Percentiles rank a stretch among this genome's conserved stretches.
phyloP scores from a whole-genome alignment of 2,113 vertebrate species.

The Circaetus gallicus region DNA sequence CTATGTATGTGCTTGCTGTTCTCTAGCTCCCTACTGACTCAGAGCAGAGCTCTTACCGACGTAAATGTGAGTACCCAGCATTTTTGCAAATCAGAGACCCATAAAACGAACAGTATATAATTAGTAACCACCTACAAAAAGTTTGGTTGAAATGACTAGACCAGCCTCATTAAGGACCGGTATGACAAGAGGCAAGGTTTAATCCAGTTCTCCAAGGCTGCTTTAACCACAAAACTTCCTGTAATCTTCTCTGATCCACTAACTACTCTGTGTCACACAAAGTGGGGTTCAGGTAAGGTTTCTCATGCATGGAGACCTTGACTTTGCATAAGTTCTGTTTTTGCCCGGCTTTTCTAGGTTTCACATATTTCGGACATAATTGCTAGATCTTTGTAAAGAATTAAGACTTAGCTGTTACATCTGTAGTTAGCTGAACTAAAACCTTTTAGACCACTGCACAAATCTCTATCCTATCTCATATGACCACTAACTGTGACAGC shows the following conservation, averaged over 20 bases:
- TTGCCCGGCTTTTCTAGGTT: not conserved
- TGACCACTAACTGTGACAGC: not conserved
- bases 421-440: not conserved
- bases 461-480: not conserved
- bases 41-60: not conserved
- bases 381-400: not conserved
- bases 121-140: not conserved
- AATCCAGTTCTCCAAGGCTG: not conserved
- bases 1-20: not conserved
- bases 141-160: not conserved
- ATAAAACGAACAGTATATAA: not conserved
- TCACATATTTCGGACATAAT: not conserved
- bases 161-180: not conserved
- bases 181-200: not conserved
- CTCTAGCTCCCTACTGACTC: not conserved
- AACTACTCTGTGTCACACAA: not conserved
- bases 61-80: not conserved
- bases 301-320: not conserved
- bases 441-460: not conserved
- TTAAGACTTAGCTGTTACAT: not conserved
- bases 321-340: not conserved
- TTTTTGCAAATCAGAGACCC: not conserved
- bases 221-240: not conserved
- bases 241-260: not conserved
- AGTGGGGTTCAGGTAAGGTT: not conserved